Conservation (phyloP, 1,140 invertebrate genomes). For the Tenebrio molitor region DNA sequence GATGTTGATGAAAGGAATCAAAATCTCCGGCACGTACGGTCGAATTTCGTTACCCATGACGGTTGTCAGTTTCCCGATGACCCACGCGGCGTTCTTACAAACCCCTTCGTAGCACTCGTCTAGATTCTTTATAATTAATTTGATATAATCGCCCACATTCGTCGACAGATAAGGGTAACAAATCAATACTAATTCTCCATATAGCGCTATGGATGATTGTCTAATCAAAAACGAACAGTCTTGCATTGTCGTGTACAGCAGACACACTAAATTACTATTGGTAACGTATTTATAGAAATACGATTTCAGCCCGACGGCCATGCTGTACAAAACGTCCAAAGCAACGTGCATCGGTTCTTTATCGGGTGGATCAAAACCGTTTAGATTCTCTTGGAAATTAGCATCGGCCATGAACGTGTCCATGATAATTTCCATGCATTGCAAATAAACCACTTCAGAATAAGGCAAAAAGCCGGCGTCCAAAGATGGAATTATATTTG, state of each 20-base stretch:
- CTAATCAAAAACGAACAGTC: conserved; percentile 97
- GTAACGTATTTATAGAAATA: conserved; percentile 94
- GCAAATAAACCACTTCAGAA: conserved; percentile 95
- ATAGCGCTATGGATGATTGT: conserved; percentile 96
- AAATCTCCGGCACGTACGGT: conserved; percentile 61
- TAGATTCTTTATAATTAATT: conserved; percentile 95
- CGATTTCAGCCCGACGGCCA: conserved; percentile 94
- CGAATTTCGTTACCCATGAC: conserved; percentile 79
- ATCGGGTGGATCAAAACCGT: conserved; percentile 91
- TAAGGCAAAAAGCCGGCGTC: conserved; percentile 98
- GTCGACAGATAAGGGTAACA: conserved; percentile 97
- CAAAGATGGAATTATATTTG: conserved; percentile 96
- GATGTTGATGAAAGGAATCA: conserved; percentile 58
- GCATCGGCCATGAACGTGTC: conserved; percentile 84
- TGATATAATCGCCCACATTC: conserved; percentile 94
- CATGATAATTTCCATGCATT: conserved; percentile 96
- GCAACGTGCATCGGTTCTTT: conserved; percentile 99
- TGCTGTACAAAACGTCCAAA: conserved; percentile 92
- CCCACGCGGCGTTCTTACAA: conserved; percentile 99
- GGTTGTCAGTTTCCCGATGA: conserved; percentile 97
- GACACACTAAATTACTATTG: conserved; percentile 93
- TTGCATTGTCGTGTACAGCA: conserved; percentile 98
- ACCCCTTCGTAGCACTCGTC: conserved; percentile 98
- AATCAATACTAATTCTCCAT: conserved; percentile 97
- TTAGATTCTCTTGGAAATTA: conserved; percentile 90